A percentile compares a stretch with the other conserved stretches of the same genome.
These are phyloP conservation scores for Pseudoatta argentina DNA, from an alignment of 1,140 invertebrate genomes.

Conservation along the genomic window DNA sequence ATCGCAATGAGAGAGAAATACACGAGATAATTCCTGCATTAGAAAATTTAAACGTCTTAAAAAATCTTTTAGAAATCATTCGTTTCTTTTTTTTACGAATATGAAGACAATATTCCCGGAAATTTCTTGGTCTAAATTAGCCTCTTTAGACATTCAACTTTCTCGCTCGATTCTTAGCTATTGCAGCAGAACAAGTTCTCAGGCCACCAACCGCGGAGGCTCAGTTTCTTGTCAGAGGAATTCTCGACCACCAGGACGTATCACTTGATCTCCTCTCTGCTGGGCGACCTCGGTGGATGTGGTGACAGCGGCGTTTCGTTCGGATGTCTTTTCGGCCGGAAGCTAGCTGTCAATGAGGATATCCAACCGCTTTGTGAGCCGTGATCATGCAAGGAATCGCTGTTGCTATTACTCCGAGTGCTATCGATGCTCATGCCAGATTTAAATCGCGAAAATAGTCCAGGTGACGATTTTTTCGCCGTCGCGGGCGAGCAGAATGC, in stretches of 20 bases:
- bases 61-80: conserved; percentile 7
- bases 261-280: conserved; percentile 83
- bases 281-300: conserved; percentile 73
- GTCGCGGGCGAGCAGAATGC: conserved; percentile 77
- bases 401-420: conserved; percentile 82
- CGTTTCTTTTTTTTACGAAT: background rate
- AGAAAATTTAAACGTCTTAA: conserved; percentile 29
- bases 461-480: conserved; percentile 80
- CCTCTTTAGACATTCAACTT: conserved; percentile 45
- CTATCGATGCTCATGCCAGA: conserved; percentile 85
- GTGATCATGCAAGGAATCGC: conserved; percentile 83
- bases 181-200: conserved; percentile 82
- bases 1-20: background rate
- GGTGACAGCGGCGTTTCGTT: conserved; percentile 71
- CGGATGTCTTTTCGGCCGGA: conserved; percentile 81
- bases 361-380: conserved; percentile 82
- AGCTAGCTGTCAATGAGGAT: conserved; percentile 84
- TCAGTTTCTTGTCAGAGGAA: conserved; percentile 69
- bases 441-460: conserved; percentile 83
- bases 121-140: conserved; percentile 22
- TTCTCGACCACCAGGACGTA: conserved; percentile 78
- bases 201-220: conserved; percentile 80
- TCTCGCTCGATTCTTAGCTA: conserved; percentile 64
- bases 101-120: background rate
- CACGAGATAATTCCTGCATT: background rate